phyloP scores from a whole-genome alignment of 2,797 vertebrate genomes.

The Pipistrellus nathusii region DNA sequence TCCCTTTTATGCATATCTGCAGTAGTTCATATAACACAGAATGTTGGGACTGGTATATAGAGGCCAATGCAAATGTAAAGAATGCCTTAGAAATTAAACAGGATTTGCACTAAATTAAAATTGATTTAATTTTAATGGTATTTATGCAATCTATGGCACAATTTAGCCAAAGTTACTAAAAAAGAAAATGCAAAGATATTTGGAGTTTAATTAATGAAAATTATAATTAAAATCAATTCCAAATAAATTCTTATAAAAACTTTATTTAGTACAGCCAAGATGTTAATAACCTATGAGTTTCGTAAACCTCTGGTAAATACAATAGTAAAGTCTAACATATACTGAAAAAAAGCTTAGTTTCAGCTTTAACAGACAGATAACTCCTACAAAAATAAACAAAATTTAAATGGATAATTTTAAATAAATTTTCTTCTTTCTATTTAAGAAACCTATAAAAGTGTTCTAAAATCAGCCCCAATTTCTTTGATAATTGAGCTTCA shows the following conservation, averaged over 20 bases:
- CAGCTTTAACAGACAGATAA: neutral
- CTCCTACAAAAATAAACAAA: conserved; percentile 24
- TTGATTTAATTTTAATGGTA: conserved; percentile 10
- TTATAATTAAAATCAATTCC: neutral
- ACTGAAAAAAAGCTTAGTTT: neutral
- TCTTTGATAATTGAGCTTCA: neutral
- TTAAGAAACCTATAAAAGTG: neutral
- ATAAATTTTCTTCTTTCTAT: neutral
- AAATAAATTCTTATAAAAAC: conserved; percentile 33
- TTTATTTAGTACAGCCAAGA: neutral
- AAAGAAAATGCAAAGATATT: neutral
- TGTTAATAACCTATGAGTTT: conserved; percentile 1
- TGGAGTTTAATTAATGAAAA: conserved; percentile 36
- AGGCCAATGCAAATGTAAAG: conserved; percentile 22
- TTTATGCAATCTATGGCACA: neutral
- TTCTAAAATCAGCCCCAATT: neutral
- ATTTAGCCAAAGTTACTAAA: conserved; percentile 8
- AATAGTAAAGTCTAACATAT: neutral
- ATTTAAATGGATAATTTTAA: neutral
- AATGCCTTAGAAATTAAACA: neutral
- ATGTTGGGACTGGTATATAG: neutral
- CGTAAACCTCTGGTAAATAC: neutral
- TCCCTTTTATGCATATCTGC: neutral
- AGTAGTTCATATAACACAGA: conserved; percentile 23
- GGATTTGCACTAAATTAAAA: conserved; percentile 5